Percentiles rank a stretch among this genome's conserved stretches.
Conservation (phyloP, 92 coral and sea anemone species). For the Nematostella vectensis region DNA sequence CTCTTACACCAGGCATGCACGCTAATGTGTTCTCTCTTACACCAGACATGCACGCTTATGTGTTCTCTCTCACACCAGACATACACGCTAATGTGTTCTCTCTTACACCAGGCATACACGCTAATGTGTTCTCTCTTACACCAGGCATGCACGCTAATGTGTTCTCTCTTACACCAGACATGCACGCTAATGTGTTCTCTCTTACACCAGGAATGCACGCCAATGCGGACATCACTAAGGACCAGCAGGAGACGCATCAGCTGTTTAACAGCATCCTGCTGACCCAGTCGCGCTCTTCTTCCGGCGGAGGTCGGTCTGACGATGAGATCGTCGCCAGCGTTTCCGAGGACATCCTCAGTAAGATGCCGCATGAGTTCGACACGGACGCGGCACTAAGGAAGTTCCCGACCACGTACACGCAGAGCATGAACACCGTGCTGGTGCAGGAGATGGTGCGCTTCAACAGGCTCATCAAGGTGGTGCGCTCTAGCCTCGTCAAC, state of each 20-base stretch:
- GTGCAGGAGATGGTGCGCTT: constrained; percentile 99
- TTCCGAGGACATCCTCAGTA: constrained; percentile 84
- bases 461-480: constrained; percentile 91
- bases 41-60: no score
- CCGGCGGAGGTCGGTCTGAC: constrained; percentile 95
- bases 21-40: no score
- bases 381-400: constrained; percentile 94
- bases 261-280: constrained; percentile 86
- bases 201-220: no score
- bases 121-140: no score
- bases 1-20: no score
- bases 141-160: no score
- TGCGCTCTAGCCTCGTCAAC: constrained; percentile 84
- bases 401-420: constrained; percentile 93
- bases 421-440: constrained; percentile 96
- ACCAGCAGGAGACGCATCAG: constrained; percentile 80
- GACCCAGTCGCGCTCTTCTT: constrained; percentile 88
- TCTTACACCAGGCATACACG: no score
- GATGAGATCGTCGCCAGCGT: constrained; percentile 86
- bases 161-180: no score
- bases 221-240: constrained; percentile 95
- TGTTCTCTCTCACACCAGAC: no score
- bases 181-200: no score
- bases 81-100: no score
- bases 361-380: constrained; percentile 79